Evolutionary conservation across 2,113 vertebrate species (phyloP).

Genomic region (Neofelis nebulosa): DNA sequence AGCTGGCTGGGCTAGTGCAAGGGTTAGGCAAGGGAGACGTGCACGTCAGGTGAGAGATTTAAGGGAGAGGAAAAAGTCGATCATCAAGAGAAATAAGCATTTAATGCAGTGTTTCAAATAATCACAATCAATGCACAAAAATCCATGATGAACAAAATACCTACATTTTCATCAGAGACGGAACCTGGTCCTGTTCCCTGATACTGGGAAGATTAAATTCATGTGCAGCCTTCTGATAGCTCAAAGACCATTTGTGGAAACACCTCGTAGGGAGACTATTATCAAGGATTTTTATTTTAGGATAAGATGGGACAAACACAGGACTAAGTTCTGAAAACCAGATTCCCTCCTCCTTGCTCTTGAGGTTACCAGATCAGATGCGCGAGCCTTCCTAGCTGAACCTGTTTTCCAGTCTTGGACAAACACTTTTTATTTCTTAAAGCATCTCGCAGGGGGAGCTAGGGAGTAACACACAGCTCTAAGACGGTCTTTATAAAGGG

Average conservation of each 20-base stretch:
- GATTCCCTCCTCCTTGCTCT: neutral
- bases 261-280: neutral
- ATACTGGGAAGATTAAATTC: neutral
- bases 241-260: neutral
- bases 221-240: neutral
- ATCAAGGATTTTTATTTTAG: neutral
- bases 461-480: conserved; percentile 82
- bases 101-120: neutral
- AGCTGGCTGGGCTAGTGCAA: neutral
- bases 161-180: neutral
- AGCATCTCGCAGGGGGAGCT: conserved; percentile 86
- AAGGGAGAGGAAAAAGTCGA: neutral
- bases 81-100: neutral
- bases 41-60: accelerated
- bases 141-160: neutral
- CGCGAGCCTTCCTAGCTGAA: neutral
- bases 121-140: neutral
- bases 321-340: neutral
- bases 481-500: conserved; percentile 70
- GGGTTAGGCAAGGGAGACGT: accelerated
- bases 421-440: conserved; percentile 58
- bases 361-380: neutral
- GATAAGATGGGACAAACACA: conserved; percentile 4
- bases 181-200: neutral
- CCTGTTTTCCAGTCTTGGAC: conserved; percentile 11